phyloP scores from a whole-genome alignment of 2,888 invertebrate genomes.

The Drosophila monieri region DNA sequence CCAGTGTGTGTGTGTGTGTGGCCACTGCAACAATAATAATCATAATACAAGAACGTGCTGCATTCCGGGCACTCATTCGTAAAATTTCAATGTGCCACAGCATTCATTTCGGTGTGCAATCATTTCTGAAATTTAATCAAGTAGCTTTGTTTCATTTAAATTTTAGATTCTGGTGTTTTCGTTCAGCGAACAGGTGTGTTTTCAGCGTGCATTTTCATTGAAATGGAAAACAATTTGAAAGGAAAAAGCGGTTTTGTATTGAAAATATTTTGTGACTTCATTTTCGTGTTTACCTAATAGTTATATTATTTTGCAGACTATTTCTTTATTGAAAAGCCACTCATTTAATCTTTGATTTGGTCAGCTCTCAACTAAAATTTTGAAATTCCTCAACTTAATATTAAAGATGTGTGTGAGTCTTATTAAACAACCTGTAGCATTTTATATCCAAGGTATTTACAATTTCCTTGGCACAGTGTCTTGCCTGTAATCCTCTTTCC shows the following conservation, averaged over 20 bases:
- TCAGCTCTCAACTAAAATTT: neutral
- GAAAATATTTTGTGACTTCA: neutral
- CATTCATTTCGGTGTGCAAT: conserved; percentile 25
- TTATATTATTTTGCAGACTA: neutral
- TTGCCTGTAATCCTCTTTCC: neutral
- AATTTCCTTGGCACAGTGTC: neutral
- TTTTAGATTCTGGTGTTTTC: neutral
- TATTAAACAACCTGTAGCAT: neutral
- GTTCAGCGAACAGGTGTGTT: neutral
- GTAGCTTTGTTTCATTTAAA: conserved; percentile 27
- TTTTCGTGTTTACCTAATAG: neutral
- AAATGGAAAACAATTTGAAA: neutral
- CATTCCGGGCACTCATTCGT: conserved; percentile 26
- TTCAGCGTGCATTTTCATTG: neutral
- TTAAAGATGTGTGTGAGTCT: neutral
- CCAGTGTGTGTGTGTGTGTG: conserved; percentile 1
- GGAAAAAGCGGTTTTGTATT: neutral
- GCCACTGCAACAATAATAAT: conserved; percentile 37
- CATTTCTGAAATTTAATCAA: conserved; percentile 38
- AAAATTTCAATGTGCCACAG: conserved; percentile 38
- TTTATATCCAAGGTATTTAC: neutral
- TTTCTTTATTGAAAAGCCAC: neutral
- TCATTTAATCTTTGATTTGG: neutral
- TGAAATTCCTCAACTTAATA: neutral
- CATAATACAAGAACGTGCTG: conserved; percentile 45